Base-by-base conservation (phyloP, 64 coral and sea anemone species). In the Porites australiensis region DNA sequence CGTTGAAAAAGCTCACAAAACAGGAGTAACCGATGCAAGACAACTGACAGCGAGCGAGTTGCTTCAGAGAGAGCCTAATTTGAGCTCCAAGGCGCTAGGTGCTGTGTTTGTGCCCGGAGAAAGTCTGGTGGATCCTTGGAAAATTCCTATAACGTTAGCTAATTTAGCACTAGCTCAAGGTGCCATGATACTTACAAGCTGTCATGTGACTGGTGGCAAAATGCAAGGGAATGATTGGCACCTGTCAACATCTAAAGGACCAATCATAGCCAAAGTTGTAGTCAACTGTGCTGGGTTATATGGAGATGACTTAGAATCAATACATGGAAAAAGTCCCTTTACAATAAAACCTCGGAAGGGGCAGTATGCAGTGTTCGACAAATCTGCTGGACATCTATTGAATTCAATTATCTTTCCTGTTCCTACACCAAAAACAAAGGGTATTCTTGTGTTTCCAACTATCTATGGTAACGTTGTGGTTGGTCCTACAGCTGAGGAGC, bases 241-340 rank as follows among this genome's bases (percentile, higher is more conserved):
- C 8, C 66, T 95, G 55, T 82, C 68, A 59, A 88, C 94, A 8
- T n/a, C 47, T 15, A 19, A 91, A 48, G 66, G 82, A 49, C 66
- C 13, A 60, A 82, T 95, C 44, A 85, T 48, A 57, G 64, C 94
- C 9, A 91, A 91, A 71, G 37, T 86, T 72, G 94, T 95, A 8
- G 87, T 95, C 60, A 95, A 95, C 67, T 95, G 94, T 82, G 94
- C 65, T 53, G 94, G 94, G 5, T 95, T 95, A 59, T 95, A 82
- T 88, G 94, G 94, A 23, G 94, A 95, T 72, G 50, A 74, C 13
- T 48, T 95, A 74, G 94, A 95, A 63, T 13, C 73, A 58, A 69
- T 95, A 2, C 73, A 88, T 23, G 83, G 89, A 14, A 65, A 85
- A 43, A 90, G 88, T 48, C 94, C 94, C 23, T 95, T 95, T 71